Base-by-base conservation (phyloP, 1,140 invertebrate species). In the Atta texana region DNA sequence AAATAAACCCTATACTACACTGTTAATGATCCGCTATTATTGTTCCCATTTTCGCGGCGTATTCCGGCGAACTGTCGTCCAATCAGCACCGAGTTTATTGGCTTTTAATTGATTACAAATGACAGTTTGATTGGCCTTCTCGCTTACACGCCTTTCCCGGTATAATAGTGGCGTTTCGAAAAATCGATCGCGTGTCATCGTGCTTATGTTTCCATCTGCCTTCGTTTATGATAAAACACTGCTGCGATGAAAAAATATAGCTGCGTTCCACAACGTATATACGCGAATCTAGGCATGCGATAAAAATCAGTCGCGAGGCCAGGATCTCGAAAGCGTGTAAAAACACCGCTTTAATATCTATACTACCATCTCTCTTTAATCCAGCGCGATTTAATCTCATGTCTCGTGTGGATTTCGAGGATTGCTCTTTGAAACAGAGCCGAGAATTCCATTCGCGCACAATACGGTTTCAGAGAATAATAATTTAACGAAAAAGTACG, bases 91-190 rank as follows among this genome's bases (percentile, higher is more conserved):
- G 87, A 91, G 93, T 94, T 95, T 94, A 95, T 95, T 95, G 94
- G 92, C 93, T 94, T 94, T 95, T 95, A 95, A 95, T 95, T 95
- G 94, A 95, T 95, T 95, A 95, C 94, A 95, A 95, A 95, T 94
- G 94, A 93, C 93, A 92, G 92, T 93, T 94, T 93, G 93, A 95
- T 95, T 95, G 93, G 94, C 85, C 91, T 88, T 93, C 91, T 91
- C 87, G 12, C 89, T 89, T 74, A 44, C 75, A 14, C 21, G 2
- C 18, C 14, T 14, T 49, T 51, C 55, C 31, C 55, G 3, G 34
- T 72, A 68, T 74, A 84, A 84, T 31, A n/a, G 39, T 39, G 16
- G 44, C 24, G 39, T 61, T 84, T 34, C 39, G 55, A 74, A 84
- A 63, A 84, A 84, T 84, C 80, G 68, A 84, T 74, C 80, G 68